Conservation (phyloP, 2,888 invertebrate genomes). For the Dryadula phaetusa region DNA sequence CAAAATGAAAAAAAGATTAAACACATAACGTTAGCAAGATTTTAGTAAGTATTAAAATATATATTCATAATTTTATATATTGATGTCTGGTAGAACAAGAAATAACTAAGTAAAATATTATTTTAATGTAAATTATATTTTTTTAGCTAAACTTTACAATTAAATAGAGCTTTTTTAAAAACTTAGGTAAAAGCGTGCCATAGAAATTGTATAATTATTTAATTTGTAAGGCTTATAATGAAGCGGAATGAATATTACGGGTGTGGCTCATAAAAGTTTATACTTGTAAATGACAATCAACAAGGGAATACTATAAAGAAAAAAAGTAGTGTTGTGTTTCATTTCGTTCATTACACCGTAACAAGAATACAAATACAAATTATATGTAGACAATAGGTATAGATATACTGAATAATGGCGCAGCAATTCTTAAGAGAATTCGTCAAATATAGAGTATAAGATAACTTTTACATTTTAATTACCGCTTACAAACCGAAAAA, state of each 20-base stretch:
- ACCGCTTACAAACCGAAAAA: background rate
- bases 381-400: too few species aligned
- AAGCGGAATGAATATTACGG: background rate
- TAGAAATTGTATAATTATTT: background rate
- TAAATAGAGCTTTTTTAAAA: background rate
- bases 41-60: background rate
- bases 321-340: background rate
- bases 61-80: background rate
- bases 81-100: too few species aligned
- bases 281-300: conserved; percentile 9
- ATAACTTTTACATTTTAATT: background rate
- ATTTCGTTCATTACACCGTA: background rate
- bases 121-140: background rate
- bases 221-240: background rate
- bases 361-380: background rate
- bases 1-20: background rate
- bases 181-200: background rate
- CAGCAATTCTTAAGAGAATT: too few species aligned
- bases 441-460: background rate
- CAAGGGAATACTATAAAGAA: conserved; percentile 1
- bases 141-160: background rate
- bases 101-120: background rate
- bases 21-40: too few species aligned
- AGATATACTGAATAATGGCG: too few species aligned
- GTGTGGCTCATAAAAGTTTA: background rate